phyloP scores from a whole-genome alignment of 2,797 vertebrate species.

The Crotalus adamanteus region DNA sequence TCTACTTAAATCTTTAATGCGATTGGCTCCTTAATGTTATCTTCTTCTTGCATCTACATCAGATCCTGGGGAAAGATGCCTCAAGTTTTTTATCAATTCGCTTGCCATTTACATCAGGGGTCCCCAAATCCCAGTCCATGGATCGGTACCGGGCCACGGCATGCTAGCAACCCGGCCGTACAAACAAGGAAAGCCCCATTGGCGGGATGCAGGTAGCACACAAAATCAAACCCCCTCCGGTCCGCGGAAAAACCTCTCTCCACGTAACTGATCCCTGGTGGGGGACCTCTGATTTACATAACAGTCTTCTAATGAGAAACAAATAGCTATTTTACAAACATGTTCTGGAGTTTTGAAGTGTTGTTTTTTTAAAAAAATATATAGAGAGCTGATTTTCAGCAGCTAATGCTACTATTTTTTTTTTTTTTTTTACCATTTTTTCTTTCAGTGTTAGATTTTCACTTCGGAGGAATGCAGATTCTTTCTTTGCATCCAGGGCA shows the following conservation, averaged over 20 bases:
- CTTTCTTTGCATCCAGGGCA: conserved; percentile 85
- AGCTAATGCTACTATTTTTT: neutral
- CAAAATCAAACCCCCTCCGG: too few species aligned
- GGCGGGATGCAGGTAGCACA: too few species aligned
- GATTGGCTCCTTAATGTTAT: neutral
- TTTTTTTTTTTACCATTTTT: conserved; percentile 69
- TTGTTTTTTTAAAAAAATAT: neutral
- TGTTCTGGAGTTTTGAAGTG: neutral
- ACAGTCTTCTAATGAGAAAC: neutral
- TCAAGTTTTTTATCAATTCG: neutral
- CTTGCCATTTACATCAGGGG: neutral
- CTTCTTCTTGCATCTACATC: neutral
- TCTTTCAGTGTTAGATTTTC: conserved; percentile 83
- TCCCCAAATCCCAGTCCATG: too few species aligned
- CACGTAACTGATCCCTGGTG: too few species aligned
- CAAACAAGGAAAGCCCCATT: too few species aligned
- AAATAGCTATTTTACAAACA: neutral
- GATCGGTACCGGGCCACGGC: too few species aligned
- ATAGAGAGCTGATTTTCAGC: neutral
- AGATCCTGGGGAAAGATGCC: neutral
- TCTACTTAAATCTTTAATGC: neutral
- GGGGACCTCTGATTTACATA: too few species aligned
- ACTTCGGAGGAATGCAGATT: conserved; percentile 85
- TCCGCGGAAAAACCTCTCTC: too few species aligned
- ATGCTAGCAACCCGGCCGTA: too few species aligned